These are phyloP conservation scores for Eremobia ochroleuca DNA, from an alignment of 2,888 invertebrate species.

Conservation along the genomic window DNA sequence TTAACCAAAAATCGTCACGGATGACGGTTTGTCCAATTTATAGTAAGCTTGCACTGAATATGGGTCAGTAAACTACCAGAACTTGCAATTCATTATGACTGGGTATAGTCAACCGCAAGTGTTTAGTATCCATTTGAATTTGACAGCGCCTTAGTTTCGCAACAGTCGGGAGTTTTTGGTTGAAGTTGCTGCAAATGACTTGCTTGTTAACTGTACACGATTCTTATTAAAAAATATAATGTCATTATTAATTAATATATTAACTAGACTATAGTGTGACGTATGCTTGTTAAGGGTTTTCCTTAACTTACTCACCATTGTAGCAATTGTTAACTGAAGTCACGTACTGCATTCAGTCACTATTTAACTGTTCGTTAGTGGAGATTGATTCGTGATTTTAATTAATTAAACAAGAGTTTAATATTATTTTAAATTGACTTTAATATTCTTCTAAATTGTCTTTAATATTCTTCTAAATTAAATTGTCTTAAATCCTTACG, in stretches of 20 bases:
- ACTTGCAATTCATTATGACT: constrained; percentile 41
- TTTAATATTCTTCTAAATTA: neutral
- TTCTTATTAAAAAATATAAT: constrained; percentile 27
- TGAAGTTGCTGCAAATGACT: neutral
- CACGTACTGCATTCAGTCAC: constrained; percentile 45
- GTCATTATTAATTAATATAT: constrained; percentile 31
- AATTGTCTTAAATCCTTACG: no score
- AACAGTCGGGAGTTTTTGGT: neutral
- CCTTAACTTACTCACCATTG: constrained; percentile 54
- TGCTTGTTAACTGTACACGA: neutral
- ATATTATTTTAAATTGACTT: neutral
- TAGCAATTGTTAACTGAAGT: constrained; percentile 17
- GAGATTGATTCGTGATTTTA: constrained; percentile 15
- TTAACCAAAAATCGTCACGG: constrained; percentile 32
- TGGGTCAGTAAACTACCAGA: constrained; percentile 39
- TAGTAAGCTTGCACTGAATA: constrained; percentile 41
- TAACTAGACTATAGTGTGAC: constrained; percentile 52
- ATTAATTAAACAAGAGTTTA: neutral
- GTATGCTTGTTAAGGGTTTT: constrained; percentile 43
- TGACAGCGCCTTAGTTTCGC: neutral
- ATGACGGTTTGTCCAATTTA: constrained; percentile 19
- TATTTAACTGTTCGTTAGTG: constrained; percentile 18
- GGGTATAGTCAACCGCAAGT: neutral
- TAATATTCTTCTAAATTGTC: neutral
- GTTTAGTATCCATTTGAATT: neutral